Evolutionary conservation across 2,113 vertebrate species (phyloP), one percentile per base, ranked within the genome.

Genomic region (Leptosomus discolor): DNA sequence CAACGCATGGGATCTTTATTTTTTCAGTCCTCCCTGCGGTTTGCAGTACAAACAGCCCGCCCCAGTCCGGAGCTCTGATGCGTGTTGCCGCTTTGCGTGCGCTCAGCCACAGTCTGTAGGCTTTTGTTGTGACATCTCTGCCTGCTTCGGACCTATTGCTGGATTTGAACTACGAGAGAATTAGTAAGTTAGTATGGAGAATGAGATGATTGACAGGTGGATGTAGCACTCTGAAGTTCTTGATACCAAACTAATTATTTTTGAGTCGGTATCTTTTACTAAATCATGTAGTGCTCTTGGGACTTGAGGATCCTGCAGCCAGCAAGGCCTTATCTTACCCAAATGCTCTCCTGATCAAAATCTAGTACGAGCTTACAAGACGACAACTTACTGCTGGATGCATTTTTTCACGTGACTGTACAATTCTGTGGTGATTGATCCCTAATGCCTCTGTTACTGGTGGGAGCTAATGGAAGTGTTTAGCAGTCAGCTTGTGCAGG

Each of bases 381-480:
- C 45, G 39, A 8, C 79, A 64, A 3, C 30, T 56, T 77, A 13
- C 1, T 51, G 50, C 77, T 32, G 43, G 75, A 24, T 82, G 27
- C 1, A 0, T 79, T 77, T 94, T 51, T 69, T 90, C 39, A 6
- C 0, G 0, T 34, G 57, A 23, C n/a, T 18, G 12, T 36, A 6
- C 41, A 34, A 45, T 12, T 15, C 43, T 3, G 0, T 5, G 19
- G 1, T 5, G 7, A 39, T 64, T 5, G 8, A 73, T 80, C 39
- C 57, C 41, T 11, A 8, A 60, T 39, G 36, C 24, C 41, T 53
- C 34, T 0, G 0, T 32, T 69, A 17, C 50, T 1, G 5, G 6
- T 18, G 32, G 57, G 78, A 73, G 58, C 36, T 57, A 45, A 57
- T 12, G 79, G 70, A 20, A 39, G 3, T 10, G 29, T 27, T 85